Evolutionary conservation across 2,888 invertebrate genomes (phyloP).

Genomic region (Phlogophora meticulosa): DNA sequence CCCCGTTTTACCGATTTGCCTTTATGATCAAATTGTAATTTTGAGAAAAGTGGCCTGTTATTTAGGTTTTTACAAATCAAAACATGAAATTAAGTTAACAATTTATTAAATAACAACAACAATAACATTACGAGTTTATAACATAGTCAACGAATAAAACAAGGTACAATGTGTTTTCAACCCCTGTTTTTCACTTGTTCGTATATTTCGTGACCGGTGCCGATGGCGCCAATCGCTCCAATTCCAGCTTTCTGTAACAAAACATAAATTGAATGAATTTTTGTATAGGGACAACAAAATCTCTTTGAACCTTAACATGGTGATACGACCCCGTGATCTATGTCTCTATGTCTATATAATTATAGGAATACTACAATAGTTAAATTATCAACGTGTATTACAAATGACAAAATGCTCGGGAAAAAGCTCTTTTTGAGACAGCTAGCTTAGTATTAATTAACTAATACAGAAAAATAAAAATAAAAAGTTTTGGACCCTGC

Average conservation of each 20-base stretch:
- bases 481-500: too few species aligned
- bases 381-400: too few species aligned
- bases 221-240: conserved; percentile 63
- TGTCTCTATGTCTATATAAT: too few species aligned
- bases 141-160: not conserved
- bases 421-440: too few species aligned
- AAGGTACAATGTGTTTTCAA: conserved; percentile 2
- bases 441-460: too few species aligned
- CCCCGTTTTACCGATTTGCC: too few species aligned
- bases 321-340: too few species aligned
- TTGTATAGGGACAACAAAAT: not conserved
- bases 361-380: too few species aligned
- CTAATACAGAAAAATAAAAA: too few species aligned
- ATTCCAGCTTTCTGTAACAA: conserved; percentile 69
- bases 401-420: too few species aligned
- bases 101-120: conserved; percentile 9
- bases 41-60: too few species aligned
- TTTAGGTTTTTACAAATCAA: conserved; percentile 2
- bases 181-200: conserved; percentile 61
- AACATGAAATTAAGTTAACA: not conserved
- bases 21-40: too few species aligned
- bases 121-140: not conserved
- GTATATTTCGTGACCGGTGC: conserved; percentile 67
- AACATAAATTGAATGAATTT: conserved; percentile 2
- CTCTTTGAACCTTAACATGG: not conserved